A percentile compares a stretch with the other conserved stretches of the same genome.
phyloP scores from a whole-genome alignment of 2,888 invertebrate species.

The Drosophila vallismaia region DNA sequence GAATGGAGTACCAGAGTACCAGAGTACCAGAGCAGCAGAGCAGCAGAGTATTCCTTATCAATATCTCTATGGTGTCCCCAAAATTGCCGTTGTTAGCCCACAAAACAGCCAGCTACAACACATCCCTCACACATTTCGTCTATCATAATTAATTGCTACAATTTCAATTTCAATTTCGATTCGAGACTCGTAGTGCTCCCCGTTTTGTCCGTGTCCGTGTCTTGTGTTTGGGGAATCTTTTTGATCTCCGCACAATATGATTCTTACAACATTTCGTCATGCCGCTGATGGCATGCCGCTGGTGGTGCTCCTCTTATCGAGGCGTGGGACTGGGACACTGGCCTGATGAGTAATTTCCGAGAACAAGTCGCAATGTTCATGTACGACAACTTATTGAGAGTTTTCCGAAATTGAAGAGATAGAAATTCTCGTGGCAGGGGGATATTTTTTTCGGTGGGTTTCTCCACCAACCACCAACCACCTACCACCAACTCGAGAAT shows the following conservation, averaged over 20 bases:
- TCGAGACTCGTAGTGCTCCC: slow-evolving; percentile 16
- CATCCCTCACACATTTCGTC: neutral
- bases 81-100: slow-evolving; percentile 38
- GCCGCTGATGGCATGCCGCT: slow-evolving; percentile 44
- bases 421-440: neutral
- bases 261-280: slow-evolving; percentile 70
- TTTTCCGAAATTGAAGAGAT: neutral
- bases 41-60: slow-evolving; percentile 35
- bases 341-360: slow-evolving; percentile 69
- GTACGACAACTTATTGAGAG: slow-evolving; percentile 31
- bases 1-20: neutral
- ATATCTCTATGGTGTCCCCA: slow-evolving; percentile 24
- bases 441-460: neutral
- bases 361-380: slow-evolving; percentile 52
- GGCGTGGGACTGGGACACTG: neutral
- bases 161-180: slow-evolving; percentile 59
- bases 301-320: slow-evolving; percentile 29
- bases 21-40: neutral
- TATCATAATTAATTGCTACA: slow-evolving; percentile 74
- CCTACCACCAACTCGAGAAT: too few species aligned
- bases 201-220: slow-evolving; percentile 14
- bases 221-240: slow-evolving; percentile 51
- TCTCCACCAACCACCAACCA: too few species aligned
- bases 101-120: neutral
- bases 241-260: slow-evolving; percentile 54